Evolutionary conservation across 1,140 invertebrate species (phyloP).

Genomic region (Scaptodrosophila lebanonensis): DNA sequence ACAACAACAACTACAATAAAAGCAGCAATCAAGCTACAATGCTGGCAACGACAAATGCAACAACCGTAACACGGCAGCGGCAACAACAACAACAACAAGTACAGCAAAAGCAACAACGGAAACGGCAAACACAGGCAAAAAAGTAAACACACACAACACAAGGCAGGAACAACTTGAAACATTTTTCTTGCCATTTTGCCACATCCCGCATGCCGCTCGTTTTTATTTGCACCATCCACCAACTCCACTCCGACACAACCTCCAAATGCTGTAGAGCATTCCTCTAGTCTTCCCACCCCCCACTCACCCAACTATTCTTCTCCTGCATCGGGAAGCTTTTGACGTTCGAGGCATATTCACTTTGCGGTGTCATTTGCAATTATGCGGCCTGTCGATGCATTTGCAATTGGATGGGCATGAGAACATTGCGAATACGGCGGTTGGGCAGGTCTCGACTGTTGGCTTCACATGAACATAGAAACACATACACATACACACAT

Average conservation of each 20-base stretch:
- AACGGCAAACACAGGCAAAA: constrained; percentile 31
- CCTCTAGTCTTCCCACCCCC: too few relatives aligned
- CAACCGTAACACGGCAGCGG: constrained; percentile 16
- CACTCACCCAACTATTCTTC: too few relatives aligned
- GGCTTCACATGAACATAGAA: too few relatives aligned
- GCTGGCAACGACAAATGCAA: constrained; percentile 44
- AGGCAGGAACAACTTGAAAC: constrained; percentile 44
- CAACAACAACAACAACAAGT: too few relatives aligned
- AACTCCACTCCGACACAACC: too few relatives aligned
- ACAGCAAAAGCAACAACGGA: constrained; percentile 8
- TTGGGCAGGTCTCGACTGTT: too few relatives aligned
- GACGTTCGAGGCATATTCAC: constrained; percentile 10
- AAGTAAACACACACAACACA: neutral
- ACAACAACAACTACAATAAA: neutral
- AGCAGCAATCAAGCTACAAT: neutral
- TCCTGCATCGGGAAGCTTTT: too few relatives aligned
- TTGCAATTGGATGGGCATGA: constrained; percentile 31
- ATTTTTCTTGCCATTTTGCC: constrained; percentile 33
- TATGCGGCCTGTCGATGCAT: constrained; percentile 45
- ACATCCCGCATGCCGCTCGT: neutral
- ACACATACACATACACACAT: neutral
- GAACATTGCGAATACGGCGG: too few relatives aligned
- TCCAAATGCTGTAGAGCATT: too few relatives aligned
- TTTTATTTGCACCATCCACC: neutral
- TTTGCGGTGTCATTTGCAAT: constrained; percentile 58